phyloP scores from a whole-genome alignment of 1,140 invertebrate species.

The Microplitis demolitor region DNA sequence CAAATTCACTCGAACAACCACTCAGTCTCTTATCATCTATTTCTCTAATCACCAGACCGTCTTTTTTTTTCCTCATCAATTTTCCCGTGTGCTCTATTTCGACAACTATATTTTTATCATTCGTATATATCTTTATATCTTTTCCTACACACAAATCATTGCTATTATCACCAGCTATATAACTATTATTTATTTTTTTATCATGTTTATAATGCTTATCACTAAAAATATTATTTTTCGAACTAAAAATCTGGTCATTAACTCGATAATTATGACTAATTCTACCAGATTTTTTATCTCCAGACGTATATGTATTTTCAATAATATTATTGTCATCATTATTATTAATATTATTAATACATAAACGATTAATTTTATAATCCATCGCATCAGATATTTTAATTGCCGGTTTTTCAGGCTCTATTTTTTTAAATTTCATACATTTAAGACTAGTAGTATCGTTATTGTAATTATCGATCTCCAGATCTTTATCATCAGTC shows the following conservation, averaged over 20 bases:
- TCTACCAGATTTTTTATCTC: background rate
- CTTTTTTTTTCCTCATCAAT: background rate
- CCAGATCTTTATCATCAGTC: constrained; percentile 41
- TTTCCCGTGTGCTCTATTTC: background rate
- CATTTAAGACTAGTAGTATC: background rate
- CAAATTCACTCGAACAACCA: no score
- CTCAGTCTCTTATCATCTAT: no score
- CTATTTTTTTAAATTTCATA: background rate
- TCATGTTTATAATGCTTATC: constrained; percentile 25
- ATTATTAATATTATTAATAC: background rate
- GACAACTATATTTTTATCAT: background rate
- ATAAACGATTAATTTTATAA: background rate
- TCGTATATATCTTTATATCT: background rate
- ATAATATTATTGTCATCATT: background rate
- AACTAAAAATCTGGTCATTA: background rate
- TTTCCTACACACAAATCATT: constrained; percentile 22
- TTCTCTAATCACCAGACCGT: no score
- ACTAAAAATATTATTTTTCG: constrained; percentile 1
- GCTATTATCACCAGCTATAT: constrained; percentile 44
- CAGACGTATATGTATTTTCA: background rate
- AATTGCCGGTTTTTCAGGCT: background rate
- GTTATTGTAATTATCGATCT: background rate
- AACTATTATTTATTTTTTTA: constrained; percentile 36
- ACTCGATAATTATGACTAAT: background rate
- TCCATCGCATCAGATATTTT: background rate